These are phyloP conservation scores for Rhagium mordax DNA, from an alignment of 2,888 invertebrate species.

Conservation along the genomic window DNA sequence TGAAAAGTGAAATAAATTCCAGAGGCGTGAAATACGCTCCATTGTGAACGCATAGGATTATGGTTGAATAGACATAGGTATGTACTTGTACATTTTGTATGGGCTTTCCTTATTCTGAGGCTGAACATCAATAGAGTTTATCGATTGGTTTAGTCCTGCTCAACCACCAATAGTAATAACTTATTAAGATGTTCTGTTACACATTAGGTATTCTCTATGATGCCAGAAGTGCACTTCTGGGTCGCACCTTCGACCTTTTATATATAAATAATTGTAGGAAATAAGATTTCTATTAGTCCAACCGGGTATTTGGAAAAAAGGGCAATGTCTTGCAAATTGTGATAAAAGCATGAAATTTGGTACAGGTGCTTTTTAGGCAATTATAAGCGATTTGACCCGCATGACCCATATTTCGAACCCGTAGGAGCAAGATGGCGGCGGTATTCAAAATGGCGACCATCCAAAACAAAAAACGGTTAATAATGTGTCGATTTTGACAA, in stretches of 20 bases:
- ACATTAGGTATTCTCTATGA: constrained; percentile 12
- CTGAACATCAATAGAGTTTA: constrained; percentile 30
- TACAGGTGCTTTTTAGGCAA: no score
- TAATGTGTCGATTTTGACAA: no score
- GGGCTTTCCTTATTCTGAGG: constrained; percentile 14
- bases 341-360: no score
- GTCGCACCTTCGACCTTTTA: not conserved
- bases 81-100: constrained; percentile 18
- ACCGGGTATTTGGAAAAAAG: no score
- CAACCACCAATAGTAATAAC: constrained; percentile 23
- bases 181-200: constrained; percentile 33
- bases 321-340: no score
- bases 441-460: no score
- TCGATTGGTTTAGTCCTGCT: constrained; percentile 23
- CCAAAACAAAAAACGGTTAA: no score
- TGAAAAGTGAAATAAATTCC: no score
- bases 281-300: not conserved
- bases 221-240: not conserved
- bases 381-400: no score
- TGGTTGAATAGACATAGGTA: constrained; percentile 6
- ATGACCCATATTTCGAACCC: no score
- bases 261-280: not conserved
- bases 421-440: no score
- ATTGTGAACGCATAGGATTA: not conserved
- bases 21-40: not conserved